A percentile compares a stretch with the other conserved stretches of the same genome.
These are phyloP conservation scores for Microplitis demolitor DNA, from an alignment of 1,140 invertebrate species.

Conservation along the genomic window DNA sequence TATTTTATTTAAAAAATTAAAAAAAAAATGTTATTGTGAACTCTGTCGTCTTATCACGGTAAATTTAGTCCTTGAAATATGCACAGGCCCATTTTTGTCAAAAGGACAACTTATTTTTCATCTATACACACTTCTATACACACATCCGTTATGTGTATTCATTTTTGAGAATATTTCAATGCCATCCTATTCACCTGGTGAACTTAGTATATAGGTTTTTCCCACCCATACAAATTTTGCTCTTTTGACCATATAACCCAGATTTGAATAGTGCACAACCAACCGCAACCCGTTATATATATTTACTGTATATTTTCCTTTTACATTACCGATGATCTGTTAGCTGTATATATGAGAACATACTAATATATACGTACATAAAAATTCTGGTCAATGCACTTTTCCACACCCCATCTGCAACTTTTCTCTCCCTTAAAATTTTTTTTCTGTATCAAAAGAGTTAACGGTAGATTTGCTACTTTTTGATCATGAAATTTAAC, in stretches of 20 bases:
- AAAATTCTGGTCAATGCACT: neutral
- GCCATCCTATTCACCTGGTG: constrained; percentile 7
- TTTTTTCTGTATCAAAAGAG: neutral
- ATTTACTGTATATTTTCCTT: neutral
- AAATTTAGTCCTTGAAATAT: constrained; percentile 35
- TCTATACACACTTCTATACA: neutral
- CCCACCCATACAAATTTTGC: constrained; percentile 58
- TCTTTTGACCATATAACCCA: constrained; percentile 59
- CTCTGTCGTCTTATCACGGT: constrained; percentile 34
- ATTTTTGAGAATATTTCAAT: constrained; percentile 7
- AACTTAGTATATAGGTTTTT: constrained; percentile 30
- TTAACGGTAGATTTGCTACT: constrained; percentile 20
- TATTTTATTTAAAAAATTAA: neutral
- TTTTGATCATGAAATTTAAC: constrained; percentile 8
- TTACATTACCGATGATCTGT: neutral
- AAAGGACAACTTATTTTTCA: constrained; percentile 3
- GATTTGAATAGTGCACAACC: constrained; percentile 52
- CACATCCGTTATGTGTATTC: constrained; percentile 7
- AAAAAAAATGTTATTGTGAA: constrained; percentile 28
- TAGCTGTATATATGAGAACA: neutral
- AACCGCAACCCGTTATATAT: constrained; percentile 56
- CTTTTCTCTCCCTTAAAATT: neutral
- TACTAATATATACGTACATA: neutral
- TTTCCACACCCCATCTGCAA: constrained; percentile 3
- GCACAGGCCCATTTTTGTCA: neutral